Evolutionary conservation across 64 coral and sea anemone genomes (phyloP).

Genomic region (Trachythela sp.): DNA sequence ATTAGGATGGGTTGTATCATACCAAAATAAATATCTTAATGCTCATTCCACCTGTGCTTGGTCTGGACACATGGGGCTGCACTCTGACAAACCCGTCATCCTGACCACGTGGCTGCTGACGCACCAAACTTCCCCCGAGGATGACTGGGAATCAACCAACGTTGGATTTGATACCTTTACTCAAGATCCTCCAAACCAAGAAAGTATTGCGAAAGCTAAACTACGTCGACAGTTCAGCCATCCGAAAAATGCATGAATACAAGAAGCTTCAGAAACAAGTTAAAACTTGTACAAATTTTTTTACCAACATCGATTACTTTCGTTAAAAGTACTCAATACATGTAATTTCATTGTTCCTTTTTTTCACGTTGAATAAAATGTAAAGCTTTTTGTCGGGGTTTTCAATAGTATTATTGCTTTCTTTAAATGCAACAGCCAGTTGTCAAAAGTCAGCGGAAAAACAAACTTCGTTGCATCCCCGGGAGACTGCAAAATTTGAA

Average conservation of each 20-base stretch:
- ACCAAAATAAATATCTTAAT: background rate
- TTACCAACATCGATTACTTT: no score
- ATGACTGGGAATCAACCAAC: background rate
- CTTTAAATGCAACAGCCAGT: no score
- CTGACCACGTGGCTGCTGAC: background rate
- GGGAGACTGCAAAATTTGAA: no score
- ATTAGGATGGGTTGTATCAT: background rate
- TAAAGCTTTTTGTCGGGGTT: no score
- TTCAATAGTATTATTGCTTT: no score
- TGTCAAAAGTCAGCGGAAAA: no score
- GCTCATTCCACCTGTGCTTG: background rate
- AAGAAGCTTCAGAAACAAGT: background rate
- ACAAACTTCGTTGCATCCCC: no score
- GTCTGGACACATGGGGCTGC: background rate
- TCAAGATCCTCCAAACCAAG: background rate
- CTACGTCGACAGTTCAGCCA: background rate
- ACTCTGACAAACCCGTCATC: background rate
- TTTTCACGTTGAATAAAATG: no score
- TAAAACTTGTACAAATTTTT: no score
- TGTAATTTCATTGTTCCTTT: no score
- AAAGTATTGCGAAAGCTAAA: background rate
- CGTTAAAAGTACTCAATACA: no score
- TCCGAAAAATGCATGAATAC: background rate
- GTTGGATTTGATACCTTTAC: background rate
- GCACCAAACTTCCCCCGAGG: background rate